Evolutionary conservation across 2,113 vertebrate genomes (phyloP).

Genomic region (Pseudorhombus dupliciocellatus): DNA sequence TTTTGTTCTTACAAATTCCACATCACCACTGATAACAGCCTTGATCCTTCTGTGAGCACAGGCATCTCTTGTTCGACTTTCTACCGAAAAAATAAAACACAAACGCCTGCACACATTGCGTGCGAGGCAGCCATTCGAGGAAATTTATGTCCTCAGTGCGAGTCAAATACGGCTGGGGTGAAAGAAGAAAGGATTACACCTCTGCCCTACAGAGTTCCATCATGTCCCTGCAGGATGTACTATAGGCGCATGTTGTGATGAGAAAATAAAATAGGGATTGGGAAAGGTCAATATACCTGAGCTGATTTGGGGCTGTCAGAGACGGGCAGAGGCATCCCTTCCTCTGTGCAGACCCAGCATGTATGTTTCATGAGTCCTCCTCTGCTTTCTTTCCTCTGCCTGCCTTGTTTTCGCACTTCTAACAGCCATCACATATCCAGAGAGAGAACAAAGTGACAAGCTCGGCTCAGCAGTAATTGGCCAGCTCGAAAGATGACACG

Average conservation of each 20-base stretch:
- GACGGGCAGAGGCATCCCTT: constrained; percentile 1
- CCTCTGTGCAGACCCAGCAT: constrained; percentile 23
- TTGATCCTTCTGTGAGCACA: not conserved
- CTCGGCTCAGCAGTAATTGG: constrained; percentile 62
- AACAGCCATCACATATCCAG: constrained; percentile 46
- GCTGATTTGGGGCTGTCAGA: constrained; percentile 12
- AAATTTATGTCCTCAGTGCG: not conserved
- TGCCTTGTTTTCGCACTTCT: constrained; percentile 48
- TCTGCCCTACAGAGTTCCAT: not conserved
- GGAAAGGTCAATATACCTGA: constrained; percentile 25
- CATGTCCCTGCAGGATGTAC: constrained; percentile 4
- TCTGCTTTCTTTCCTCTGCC: constrained; percentile 8
- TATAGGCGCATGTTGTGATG: not conserved
- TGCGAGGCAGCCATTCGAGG: not conserved
- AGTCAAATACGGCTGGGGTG: not conserved
- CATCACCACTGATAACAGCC: not conserved
- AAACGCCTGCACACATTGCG: not conserved
- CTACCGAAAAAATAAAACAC: not conserved
- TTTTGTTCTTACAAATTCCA: too few relatives aligned
- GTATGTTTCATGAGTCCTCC: constrained; percentile 43
- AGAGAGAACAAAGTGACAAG: constrained; percentile 57
- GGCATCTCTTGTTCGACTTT: not conserved
- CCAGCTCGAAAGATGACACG: constrained; percentile 34
- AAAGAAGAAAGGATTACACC: not conserved
- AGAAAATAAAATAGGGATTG: constrained; percentile 32